A percentile compares a stretch with the other conserved stretches of the same genome.
These are phyloP conservation scores for Microcebus jonahi DNA, from an alignment of 2,113 vertebrate species.

Conservation along the genomic window DNA sequence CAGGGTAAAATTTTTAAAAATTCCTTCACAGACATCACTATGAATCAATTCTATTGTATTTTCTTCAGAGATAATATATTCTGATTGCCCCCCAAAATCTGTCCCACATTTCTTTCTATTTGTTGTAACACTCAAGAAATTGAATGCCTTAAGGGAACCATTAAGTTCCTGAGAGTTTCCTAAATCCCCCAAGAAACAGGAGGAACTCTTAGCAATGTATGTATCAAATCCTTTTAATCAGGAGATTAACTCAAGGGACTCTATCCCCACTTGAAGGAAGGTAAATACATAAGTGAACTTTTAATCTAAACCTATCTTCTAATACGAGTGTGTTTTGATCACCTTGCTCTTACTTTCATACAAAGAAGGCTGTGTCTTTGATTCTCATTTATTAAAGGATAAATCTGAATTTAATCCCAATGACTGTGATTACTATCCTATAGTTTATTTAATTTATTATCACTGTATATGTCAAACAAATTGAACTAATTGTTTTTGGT, in stretches of 20 bases:
- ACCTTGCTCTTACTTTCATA: not conserved
- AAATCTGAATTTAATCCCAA: not conserved
- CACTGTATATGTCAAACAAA: not conserved
- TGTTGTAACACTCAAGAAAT: not conserved
- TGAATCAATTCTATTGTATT: not conserved
- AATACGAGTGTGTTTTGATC: not conserved
- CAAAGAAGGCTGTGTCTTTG: not conserved
- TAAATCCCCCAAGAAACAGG: conserved; percentile 4
- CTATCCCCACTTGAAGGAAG: not conserved
- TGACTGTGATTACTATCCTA: not conserved
- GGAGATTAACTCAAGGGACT: not conserved
- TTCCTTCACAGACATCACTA: too few species aligned
- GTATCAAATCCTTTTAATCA: not conserved
- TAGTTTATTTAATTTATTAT: not conserved
- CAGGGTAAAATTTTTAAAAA: too few species aligned
- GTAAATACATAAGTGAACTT: not conserved
- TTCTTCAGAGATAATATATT: not conserved
- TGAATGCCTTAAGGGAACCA: not conserved
- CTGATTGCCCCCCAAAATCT: too few species aligned
- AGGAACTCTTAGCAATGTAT: not conserved
- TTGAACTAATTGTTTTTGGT: not conserved
- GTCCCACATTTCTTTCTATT: not conserved
- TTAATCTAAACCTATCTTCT: not conserved
- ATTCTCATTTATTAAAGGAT: not conserved
- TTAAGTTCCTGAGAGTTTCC: conserved; percentile 21